Evolutionary conservation across 2,888 invertebrate species (phyloP), one percentile per base, ranked within the genome.

Genomic region (Lapara coniferarum): DNA sequence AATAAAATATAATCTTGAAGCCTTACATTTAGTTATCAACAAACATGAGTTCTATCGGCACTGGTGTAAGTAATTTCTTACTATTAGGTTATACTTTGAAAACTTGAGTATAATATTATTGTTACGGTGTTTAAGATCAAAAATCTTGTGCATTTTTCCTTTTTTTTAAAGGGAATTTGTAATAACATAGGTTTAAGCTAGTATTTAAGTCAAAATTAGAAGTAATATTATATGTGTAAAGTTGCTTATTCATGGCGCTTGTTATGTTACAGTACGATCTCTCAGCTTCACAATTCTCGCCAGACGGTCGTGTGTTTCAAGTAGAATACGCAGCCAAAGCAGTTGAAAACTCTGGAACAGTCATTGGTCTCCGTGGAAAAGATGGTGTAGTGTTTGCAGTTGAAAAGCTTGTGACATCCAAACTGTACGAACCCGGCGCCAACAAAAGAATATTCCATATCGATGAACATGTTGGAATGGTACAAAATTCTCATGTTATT

Each of bases 311-410:
- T 79, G 99, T 99, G 52, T 99, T 99, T 91, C 99, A 99, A 96
- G 98, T 99, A 2, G 99, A 99, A 94, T 99, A 99, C 94, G 99
- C 99, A 5, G 97, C 97, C 69, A 99, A 99, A 93, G 99, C 99
- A 6, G 99, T 99, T 1, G 99, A 99, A 93, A 98, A 98, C 85
- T 98, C 98, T 85, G 99, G 99, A 12, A 99, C 99, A 72, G 98
- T 98, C 14, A 97, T 99, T 75, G 99, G 97, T 0, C 95, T 99
- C 7, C 94, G 98, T 81, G 99, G 99, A 37, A 99, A 98, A 85
- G 98, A 99, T 94, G 98, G 99, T 69, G 97, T 99, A 5, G 98
- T 99, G 7, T 97, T 99, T 84, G 99, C 98, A 0, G 98, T 99
- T 0, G 99, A 99, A 87, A 99, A 99, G 93, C 95, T 99, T 70